These are phyloP conservation scores for Catalaphyllia jardinei DNA, from an alignment of 64 coral and sea anemone genomes.

Conservation along the genomic window DNA sequence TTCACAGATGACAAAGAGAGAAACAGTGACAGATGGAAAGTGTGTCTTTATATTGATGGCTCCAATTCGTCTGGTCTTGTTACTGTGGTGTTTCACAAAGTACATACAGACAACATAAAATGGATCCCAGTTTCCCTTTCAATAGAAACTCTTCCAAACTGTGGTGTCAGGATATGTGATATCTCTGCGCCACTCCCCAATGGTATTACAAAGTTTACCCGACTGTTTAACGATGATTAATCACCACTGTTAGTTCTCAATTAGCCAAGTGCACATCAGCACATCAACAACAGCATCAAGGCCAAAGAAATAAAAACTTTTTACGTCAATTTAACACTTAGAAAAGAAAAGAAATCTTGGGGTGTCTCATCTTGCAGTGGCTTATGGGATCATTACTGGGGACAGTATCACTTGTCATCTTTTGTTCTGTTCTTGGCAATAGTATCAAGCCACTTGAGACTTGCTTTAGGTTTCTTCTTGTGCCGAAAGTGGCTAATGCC, in stretches of 20 bases:
- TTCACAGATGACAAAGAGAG: neutral
- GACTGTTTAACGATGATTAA: slow-evolving; percentile 59
- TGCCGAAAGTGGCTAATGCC: too few species aligned
- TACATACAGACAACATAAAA: slow-evolving; percentile 40
- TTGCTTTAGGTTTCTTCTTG: too few species aligned
- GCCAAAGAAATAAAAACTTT: too few species aligned
- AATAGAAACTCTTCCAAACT: slow-evolving; percentile 74
- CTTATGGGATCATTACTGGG: too few species aligned
- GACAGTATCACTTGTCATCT: too few species aligned
- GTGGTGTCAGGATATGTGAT: slow-evolving; percentile 81
- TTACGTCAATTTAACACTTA: too few species aligned
- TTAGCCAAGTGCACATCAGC: too few species aligned
- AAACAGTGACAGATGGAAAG: slow-evolving; percentile 54
- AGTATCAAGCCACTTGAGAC: too few species aligned
- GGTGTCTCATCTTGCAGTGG: too few species aligned
- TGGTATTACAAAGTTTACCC: slow-evolving; percentile 81
- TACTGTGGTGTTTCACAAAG: slow-evolving; percentile 70
- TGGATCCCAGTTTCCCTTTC: slow-evolving; percentile 86
- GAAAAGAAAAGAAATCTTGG: too few species aligned
- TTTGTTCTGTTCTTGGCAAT: too few species aligned
- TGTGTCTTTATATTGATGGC: slow-evolving; percentile 75
- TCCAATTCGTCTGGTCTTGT: slow-evolving; percentile 75
- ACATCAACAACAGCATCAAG: neutral
- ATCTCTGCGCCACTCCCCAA: slow-evolving; percentile 86
- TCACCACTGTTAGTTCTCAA: neutral